Evolutionary conservation across 2,113 vertebrate genomes (phyloP).

Genomic region (Galbula dea): DNA sequence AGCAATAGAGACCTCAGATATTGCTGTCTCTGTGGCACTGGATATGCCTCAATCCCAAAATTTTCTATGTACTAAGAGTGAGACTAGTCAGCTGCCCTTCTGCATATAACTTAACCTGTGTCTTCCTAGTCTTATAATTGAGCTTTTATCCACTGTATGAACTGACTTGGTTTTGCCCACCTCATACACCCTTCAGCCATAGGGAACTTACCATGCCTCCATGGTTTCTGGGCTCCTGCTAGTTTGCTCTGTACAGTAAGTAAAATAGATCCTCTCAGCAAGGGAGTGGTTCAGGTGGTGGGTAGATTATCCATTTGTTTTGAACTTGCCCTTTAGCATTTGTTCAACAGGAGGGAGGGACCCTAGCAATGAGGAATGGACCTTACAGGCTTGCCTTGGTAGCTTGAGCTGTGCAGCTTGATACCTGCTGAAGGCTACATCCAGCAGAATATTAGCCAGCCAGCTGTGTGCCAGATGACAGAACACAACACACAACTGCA

Average conservation of each 20-base stretch:
- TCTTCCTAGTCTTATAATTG: not conserved
- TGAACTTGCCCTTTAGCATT: not conserved
- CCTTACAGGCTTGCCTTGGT: not conserved
- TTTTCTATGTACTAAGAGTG: not conserved
- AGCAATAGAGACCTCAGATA: not conserved
- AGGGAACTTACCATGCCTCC: not conserved
- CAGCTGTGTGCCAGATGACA: slow-evolving; percentile 23
- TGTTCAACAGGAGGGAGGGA: not conserved
- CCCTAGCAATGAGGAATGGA: not conserved
- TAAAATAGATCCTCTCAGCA: not conserved
- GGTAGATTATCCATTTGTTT: not conserved
- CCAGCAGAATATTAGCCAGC: not conserved
- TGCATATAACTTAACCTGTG: not conserved
- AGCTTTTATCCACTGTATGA: not conserved
- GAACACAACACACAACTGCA: not conserved
- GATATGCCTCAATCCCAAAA: not conserved
- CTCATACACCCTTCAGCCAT: not conserved
- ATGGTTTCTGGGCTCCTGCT: not conserved
- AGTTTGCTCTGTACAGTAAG: not conserved
- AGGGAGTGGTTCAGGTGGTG: not conserved
- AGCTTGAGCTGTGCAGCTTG: not conserved
- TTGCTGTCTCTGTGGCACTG: not conserved
- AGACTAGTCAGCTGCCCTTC: not conserved
- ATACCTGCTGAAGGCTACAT: not conserved
- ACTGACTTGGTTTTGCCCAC: not conserved